Percentiles rank a stretch among this genome's conserved stretches.
Evolutionary conservation across 2,888 invertebrate species (phyloP).

Genomic region (Tetramorium bicarinatum): DNA sequence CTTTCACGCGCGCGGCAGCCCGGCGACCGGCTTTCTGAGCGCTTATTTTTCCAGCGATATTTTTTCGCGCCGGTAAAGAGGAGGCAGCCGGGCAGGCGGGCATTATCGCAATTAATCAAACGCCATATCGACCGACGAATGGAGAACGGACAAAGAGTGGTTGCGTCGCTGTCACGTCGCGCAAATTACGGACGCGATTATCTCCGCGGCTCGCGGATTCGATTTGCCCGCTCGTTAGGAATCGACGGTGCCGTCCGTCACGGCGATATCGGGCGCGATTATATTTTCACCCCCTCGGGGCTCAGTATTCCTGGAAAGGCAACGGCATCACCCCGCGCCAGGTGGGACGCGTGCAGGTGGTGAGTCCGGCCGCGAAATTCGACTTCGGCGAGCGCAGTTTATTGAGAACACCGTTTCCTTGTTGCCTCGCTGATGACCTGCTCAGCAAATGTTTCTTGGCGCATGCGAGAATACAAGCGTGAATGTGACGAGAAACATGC

Average conservation of each 20-base stretch:
- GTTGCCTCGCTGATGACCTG: constrained; percentile 3
- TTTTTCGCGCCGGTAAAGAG: background rate
- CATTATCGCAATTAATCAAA: constrained; percentile 57
- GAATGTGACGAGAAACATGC: constrained; percentile 8
- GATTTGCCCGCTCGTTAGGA: constrained; percentile 15
- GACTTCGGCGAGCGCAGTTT: background rate
- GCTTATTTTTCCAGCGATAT: constrained; percentile 28
- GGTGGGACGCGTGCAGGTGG: constrained; percentile 10
- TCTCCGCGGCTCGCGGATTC: constrained; percentile 6
- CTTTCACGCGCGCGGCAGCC: background rate
- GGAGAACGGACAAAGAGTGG: constrained; percentile 5
- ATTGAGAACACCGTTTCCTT: background rate
- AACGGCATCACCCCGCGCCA: constrained; percentile 34
- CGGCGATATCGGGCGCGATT: constrained; percentile 10
- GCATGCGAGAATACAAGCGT: constrained; percentile 16
- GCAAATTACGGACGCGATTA: constrained; percentile 49
- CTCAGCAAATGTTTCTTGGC: constrained; percentile 19
- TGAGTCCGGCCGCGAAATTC: background rate
- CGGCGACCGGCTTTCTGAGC: constrained; percentile 2
- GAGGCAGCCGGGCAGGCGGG: background rate
- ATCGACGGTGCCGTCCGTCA: constrained; percentile 72
- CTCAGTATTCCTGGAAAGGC: background rate
- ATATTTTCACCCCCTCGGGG: background rate
- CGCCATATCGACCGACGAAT: constrained; percentile 41
- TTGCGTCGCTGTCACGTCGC: constrained; percentile 27